Conservation (phyloP, 2,113 vertebrate genomes). For the Tetraodon nigroviridis region DNA sequence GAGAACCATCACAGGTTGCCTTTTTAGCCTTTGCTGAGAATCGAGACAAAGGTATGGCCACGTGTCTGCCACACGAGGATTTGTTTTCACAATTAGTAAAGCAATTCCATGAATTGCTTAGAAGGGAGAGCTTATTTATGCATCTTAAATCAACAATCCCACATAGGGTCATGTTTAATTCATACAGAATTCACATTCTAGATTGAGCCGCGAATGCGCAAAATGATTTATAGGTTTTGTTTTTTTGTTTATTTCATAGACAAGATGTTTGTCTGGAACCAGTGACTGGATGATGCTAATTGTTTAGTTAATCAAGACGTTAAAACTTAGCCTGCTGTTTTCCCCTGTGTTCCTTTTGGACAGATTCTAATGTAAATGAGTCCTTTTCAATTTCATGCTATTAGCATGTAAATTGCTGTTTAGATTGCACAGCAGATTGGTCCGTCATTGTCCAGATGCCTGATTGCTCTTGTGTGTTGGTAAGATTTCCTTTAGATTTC, state of each 20-base stretch:
- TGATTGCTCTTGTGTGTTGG: slow-evolving; percentile 15
- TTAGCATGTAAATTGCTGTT: slow-evolving; percentile 46
- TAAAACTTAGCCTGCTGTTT: slow-evolving; percentile 11
- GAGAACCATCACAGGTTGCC: too few relatives aligned
- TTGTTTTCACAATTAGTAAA: neutral
- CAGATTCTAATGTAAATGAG: slow-evolving; percentile 45
- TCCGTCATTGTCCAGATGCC: slow-evolving; percentile 29
- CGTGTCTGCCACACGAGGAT: slow-evolving; percentile 6
- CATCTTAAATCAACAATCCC: slow-evolving; percentile 33
- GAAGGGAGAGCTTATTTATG: slow-evolving; percentile 34
- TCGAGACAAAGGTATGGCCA: neutral
- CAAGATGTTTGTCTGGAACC: slow-evolving; percentile 12
- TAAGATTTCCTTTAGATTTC: slow-evolving; percentile 10
- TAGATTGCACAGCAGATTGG: slow-evolving; percentile 21
- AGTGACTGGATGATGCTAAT: slow-evolving; percentile 14
- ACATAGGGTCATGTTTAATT: slow-evolving; percentile 46
- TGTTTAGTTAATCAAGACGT: slow-evolving; percentile 8
- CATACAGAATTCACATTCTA: slow-evolving; percentile 34
- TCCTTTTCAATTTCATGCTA: slow-evolving; percentile 18
- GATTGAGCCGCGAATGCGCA: slow-evolving; percentile 31
- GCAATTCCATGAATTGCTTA: neutral
- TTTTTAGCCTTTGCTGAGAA: too few relatives aligned
- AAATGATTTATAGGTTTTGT: slow-evolving; percentile 11
- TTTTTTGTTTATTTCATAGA: slow-evolving; percentile 8
- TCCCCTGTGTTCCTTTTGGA: slow-evolving; percentile 17